Evolutionary conservation across 2,888 invertebrate genomes (phyloP), one percentile per base, ranked within the genome.

Genomic region (Drosophila suboccidentalis): DNA sequence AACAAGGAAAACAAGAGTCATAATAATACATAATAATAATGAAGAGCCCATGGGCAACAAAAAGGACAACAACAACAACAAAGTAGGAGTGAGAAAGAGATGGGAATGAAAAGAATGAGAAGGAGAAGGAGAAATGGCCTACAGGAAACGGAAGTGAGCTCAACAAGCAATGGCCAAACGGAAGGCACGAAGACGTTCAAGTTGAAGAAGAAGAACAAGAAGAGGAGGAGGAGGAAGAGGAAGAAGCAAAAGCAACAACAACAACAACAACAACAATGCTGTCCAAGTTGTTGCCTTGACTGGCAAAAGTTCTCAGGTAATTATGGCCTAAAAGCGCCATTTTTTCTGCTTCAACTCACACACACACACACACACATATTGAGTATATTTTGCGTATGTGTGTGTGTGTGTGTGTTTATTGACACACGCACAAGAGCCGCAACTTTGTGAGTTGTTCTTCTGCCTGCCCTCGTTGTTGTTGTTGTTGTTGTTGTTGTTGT

Each of bases 241-340:
- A 38, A 55, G 0, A 5, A 6, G 8, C 6, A 39, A 11, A 6
- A 50, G 2, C 36, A 51, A 26, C 51, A 38, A n/a, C n/a, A 38
- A 26, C 22, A 38, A 38, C 38, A 36, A 38, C 22, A 34, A 32
- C 38, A 49, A 26, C 38, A 57, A 53, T 43, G 29, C 47, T 49
- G 70, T 17, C 49, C 66, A 65, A 67, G 50, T 62, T 65, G 47
- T 62, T 65, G 47, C 50, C 47, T 49, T 41, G 65, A 41, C 72
- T 60, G 54, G 71, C 57, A 64, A 84, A 85, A 87, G 80, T 89
- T 89, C 82, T 87, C 86, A 89, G 86, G 89, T 86, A 89, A 86
- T 89, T 89, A 86, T 89, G 85, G 82, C 80, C 86, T 87, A 89
- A 86, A 80, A 84, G 87, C 76, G 85, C 74, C 82, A 84, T 80